These are phyloP conservation scores for Volucella zonaria DNA, from an alignment of 2,888 invertebrate species.

Conservation along the genomic window DNA sequence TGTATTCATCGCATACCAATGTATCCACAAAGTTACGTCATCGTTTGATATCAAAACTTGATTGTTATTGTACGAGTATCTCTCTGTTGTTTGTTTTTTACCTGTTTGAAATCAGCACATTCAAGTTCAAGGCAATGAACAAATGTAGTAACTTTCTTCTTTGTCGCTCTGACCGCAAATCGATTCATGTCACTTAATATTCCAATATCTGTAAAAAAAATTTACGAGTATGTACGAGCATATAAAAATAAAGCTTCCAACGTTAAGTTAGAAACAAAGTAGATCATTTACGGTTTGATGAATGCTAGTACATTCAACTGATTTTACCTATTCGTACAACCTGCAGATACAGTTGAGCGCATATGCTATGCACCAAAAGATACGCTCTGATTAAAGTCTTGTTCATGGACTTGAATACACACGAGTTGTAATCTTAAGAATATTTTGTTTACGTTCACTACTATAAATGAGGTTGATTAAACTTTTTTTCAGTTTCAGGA, in stretches of 20 bases:
- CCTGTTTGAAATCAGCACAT: neutral
- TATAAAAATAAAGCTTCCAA: neutral
- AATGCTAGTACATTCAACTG: conserved; percentile 24
- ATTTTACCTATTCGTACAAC: neutral
- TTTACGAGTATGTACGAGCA: too few relatives aligned
- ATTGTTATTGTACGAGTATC: neutral
- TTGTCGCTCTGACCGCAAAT: conserved; percentile 38
- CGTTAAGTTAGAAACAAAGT: neutral
- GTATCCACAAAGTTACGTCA: conserved; percentile 28
- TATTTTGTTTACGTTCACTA: too few relatives aligned
- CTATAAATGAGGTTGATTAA: too few relatives aligned
- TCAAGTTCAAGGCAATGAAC: conserved; percentile 33
- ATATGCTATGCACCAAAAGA: too few relatives aligned
- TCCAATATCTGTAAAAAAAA: too few relatives aligned
- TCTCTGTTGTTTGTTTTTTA: neutral
- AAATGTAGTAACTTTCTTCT: conserved; percentile 21
- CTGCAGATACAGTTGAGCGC: neutral
- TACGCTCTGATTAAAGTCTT: neutral
- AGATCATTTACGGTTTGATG: conserved; percentile 31
- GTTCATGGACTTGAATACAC: neutral
- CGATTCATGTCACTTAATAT: conserved; percentile 27
- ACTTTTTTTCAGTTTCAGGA: too few relatives aligned
- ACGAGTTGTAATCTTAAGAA: too few relatives aligned
- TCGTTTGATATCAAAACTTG: conserved; percentile 8
- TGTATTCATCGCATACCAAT: neutral